Evolutionary conservation across 2,797 vertebrate genomes (phyloP).

Genomic region (Centroberyx gerrardi): DNA sequence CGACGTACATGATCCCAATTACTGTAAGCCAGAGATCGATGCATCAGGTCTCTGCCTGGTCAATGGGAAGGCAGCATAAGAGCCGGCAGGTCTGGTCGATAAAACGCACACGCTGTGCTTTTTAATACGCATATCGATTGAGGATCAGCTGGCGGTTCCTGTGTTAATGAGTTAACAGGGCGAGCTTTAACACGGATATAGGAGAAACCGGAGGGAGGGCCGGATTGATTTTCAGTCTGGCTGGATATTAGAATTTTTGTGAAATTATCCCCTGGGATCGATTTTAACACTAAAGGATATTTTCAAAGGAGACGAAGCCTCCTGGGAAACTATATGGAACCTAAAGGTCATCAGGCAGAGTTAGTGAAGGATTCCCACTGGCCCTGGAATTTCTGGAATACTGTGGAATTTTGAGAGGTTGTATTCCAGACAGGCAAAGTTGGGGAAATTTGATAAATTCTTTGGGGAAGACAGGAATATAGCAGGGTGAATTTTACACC

Average conservation of each 20-base stretch:
- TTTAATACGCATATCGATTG: slow-evolving; percentile 33
- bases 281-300: neutral
- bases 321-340: no score
- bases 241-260: slow-evolving; percentile 3
- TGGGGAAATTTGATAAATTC: no score
- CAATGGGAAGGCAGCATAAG: slow-evolving; percentile 21
- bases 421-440: no score
- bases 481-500: no score
- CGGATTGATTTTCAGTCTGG: slow-evolving; percentile 31
- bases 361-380: no score
- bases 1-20: neutral
- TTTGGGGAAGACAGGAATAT: no score
- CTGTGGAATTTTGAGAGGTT: neutral
- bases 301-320: neutral
- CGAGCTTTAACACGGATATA: slow-evolving; percentile 18
- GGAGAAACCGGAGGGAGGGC: slow-evolving; percentile 6
- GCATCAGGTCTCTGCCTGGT: slow-evolving; percentile 10
- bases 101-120: slow-evolving; percentile 45
- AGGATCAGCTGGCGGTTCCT: slow-evolving; percentile 28
- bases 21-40: slow-evolving; percentile 16
- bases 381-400: no score
- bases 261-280: neutral
- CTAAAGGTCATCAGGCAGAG: no score
- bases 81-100: slow-evolving; percentile 28
- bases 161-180: slow-evolving; percentile 53